Evolutionary conservation across 2,797 vertebrate species (phyloP), one percentile per base, ranked within the genome.

Genomic region (Gymnoscopelus microlampas): DNA sequence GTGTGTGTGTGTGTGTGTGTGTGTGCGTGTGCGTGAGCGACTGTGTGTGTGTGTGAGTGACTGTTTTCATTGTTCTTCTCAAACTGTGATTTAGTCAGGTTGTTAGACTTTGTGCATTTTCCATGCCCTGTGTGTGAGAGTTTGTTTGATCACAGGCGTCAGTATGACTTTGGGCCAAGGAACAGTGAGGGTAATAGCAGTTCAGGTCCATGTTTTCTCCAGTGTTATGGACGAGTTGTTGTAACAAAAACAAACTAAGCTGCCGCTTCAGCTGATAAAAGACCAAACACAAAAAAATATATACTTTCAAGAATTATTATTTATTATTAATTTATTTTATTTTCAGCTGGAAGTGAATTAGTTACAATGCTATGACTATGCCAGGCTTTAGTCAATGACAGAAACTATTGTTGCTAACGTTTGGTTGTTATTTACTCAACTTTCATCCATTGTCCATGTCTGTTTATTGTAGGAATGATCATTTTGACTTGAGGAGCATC

Each of bases 221-320:
- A 32, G 68, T 35, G 48, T 53, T 66, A 26, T 55, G 66, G 59
- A 67, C 77, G 35, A 68, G 54, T 48, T 74, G 35, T 69, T 59
- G 63, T 74, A 69, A 70, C 70, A 73, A 82, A 84, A 83, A 83
- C 66, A 68, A 74, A 58, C 63, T 61, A 68, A 63, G 53, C 60
- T 55, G 19, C 54, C 11, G 3, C 8, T 29, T 59, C 53, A 54
- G 60, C 32, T 70, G 8, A 44, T 44, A 44, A 9, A 48, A 62
- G 24, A 53, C 3, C 62, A 39, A 14, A 12, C 35, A 35, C 5
- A 35, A 35, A 6, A 35, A 19, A 35, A 5, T 7, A 35, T 4
- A 35, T 35, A 35, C 32, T 35, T 35, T 35, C 1, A 29, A 29
- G 26, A 19, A 19, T 19, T 29, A 29, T 29, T 32, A 32, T 32